Conservation (phyloP, 2,113 vertebrate genomes). For the Peromyscus polionotus region DNA sequence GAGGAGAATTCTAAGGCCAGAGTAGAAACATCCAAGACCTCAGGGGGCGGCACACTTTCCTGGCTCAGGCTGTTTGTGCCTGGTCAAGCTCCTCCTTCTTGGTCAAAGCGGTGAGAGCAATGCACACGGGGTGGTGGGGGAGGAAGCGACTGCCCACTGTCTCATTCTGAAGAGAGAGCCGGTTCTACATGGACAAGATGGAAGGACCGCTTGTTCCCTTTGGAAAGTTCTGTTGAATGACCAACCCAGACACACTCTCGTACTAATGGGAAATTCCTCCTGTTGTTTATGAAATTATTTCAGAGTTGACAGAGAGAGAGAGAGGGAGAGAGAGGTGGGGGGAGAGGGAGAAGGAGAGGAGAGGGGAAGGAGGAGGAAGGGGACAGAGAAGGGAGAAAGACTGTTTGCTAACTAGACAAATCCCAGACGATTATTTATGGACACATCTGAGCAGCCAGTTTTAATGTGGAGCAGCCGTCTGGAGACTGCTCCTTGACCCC, state of each 20-base stretch:
- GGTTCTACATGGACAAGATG: constrained; percentile 81
- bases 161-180: constrained; percentile 86
- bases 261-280: constrained; percentile 88
- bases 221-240: constrained; percentile 89
- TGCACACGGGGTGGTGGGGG: constrained; percentile 61
- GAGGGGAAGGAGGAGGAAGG: constrained; percentile 40
- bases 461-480: constrained; percentile 84
- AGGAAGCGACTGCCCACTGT: constrained; percentile 84
- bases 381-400: constrained; percentile 69
- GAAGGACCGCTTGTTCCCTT: constrained; percentile 87
- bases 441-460: constrained; percentile 83
- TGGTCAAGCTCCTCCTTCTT: background rate
- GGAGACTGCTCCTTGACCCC: constrained; percentile 85
- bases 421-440: constrained; percentile 89
- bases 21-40: background rate
- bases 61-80: background rate
- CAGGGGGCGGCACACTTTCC: background rate
- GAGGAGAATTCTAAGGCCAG: constrained; percentile 12
- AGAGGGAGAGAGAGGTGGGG: constrained; percentile 22
- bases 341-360: background rate
- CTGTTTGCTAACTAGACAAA: constrained; percentile 84
- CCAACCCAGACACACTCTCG: constrained; percentile 85
- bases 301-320: constrained; percentile 73
- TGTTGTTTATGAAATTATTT: constrained; percentile 87
- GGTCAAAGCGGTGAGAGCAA: constrained; percentile 74